Percentiles rank a stretch among this genome's conserved stretches.
Evolutionary conservation across 2,888 invertebrate species (phyloP).

Genomic region (Cheiracanthium punctorium): DNA sequence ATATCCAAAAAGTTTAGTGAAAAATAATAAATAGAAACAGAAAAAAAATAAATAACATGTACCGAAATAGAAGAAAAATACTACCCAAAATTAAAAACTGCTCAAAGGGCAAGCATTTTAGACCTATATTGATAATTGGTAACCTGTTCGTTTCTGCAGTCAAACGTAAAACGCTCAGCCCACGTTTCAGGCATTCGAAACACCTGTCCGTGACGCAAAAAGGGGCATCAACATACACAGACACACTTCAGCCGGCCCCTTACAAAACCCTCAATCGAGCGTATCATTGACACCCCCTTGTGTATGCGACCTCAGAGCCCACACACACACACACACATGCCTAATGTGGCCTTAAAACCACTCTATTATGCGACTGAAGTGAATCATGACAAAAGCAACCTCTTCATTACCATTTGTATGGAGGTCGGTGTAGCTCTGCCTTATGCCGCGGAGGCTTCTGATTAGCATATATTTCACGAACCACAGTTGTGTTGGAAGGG

Average conservation of each 20-base stretch:
- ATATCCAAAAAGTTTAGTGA: too few relatives aligned
- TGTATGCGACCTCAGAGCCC: background rate
- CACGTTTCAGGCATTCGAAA: background rate
- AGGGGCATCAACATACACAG: background rate
- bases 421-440: background rate
- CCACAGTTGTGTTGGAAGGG: too few relatives aligned
- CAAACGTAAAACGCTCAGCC: background rate
- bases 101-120: too few relatives aligned
- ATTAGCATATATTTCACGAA: background rate
- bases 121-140: too few relatives aligned
- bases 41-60: too few relatives aligned
- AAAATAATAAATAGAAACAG: too few relatives aligned
- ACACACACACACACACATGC: too few relatives aligned
- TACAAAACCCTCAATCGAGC: background rate
- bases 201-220: constrained; percentile 6
- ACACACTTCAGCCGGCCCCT: background rate
- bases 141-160: background rate
- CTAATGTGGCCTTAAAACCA: constrained; percentile 3
- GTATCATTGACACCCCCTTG: background rate
- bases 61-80: too few relatives aligned
- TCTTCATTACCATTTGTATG: constrained; percentile 65
- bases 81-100: too few relatives aligned
- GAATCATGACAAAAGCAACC: constrained; percentile 51
- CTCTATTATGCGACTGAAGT: constrained; percentile 45
- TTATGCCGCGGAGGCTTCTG: constrained; percentile 9